A percentile compares a stretch with the other conserved stretches of the same genome.
phyloP scores from a whole-genome alignment of 2,113 vertebrate species.

The Cynoglossus semilaevis region DNA sequence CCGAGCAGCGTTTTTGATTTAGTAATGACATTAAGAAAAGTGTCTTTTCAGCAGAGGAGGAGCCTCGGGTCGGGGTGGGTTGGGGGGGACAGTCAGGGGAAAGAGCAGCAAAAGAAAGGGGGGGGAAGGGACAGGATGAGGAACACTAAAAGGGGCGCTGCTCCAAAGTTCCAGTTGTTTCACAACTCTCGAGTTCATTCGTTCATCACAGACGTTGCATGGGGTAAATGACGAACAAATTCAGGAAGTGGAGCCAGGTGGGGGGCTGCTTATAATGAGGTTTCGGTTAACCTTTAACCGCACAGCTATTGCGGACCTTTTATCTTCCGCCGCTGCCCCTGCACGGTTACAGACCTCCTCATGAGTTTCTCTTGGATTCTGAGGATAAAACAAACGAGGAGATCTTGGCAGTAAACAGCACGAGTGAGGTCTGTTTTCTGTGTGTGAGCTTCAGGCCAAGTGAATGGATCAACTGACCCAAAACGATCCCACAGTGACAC shows the following conservation, averaged over 20 bases:
- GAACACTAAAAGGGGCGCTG: slow-evolving; percentile 63
- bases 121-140: slow-evolving; percentile 58
- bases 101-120: slow-evolving; percentile 13
- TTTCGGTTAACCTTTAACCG: slow-evolving; percentile 69
- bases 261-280: slow-evolving; percentile 60
- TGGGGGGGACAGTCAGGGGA: slow-evolving; percentile 48
- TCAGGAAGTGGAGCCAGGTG: slow-evolving; percentile 64
- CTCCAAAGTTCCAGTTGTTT: slow-evolving; percentile 64
- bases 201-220: slow-evolving; percentile 57
- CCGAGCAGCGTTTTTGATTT: slow-evolving; percentile 69
- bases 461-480: slow-evolving; percentile 43
- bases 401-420: slow-evolving; percentile 53
- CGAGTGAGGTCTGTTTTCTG: slow-evolving; percentile 45
- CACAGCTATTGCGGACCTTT: slow-evolving; percentile 52
- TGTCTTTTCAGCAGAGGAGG: slow-evolving; percentile 66
- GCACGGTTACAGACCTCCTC: slow-evolving; percentile 63
- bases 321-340: slow-evolving; percentile 59
- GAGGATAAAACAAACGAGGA: slow-evolving; percentile 40
- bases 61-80: slow-evolving; percentile 40
- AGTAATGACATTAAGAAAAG: slow-evolving; percentile 73
- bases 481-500: slow-evolving; percentile 20
- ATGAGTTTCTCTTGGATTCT: slow-evolving; percentile 65
- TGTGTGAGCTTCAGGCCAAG: slow-evolving; percentile 46
- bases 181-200: slow-evolving; percentile 70
- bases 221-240: slow-evolving; percentile 71